Evolutionary conservation across 2,888 invertebrate species (phyloP).

Genomic region (Entomobrya proxima): DNA sequence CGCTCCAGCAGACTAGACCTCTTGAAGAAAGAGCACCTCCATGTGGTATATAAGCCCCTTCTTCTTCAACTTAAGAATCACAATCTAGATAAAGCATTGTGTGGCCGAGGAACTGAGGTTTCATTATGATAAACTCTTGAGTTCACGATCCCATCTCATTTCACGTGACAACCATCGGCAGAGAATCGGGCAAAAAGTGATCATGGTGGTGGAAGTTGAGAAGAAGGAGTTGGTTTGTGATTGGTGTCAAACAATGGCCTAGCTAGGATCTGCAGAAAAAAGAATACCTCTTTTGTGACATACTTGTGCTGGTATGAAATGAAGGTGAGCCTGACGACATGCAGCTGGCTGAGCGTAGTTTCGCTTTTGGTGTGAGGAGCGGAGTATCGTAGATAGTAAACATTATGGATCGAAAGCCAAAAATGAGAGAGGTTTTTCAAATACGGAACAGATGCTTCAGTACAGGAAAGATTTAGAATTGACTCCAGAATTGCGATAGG

Average conservation of each 20-base stretch:
- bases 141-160: slow-evolving; percentile 55
- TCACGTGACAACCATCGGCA: slow-evolving; percentile 9
- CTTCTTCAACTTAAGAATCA: neutral
- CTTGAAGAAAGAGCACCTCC: neutral
- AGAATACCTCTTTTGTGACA: neutral
- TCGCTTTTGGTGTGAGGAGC: too few species aligned
- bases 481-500: neutral
- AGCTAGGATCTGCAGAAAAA: neutral
- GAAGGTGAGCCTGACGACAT: neutral
- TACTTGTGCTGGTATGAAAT: neutral
- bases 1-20: neutral
- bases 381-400: neutral
- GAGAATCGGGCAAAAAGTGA: neutral
- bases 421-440: neutral
- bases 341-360: too few species aligned
- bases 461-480: slow-evolving; percentile 2
- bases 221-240: neutral
- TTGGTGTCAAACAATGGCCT: slow-evolving; percentile 13
- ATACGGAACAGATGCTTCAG: neutral
- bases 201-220: neutral
- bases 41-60: neutral
- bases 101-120: slow-evolving; percentile 30
- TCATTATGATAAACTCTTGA: slow-evolving; percentile 53
- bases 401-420: neutral
- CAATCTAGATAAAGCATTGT: slow-evolving; percentile 17